Evolutionary conservation across 2,113 vertebrate genomes (phyloP), one percentile per base, ranked within the genome.

Genomic region (Psilopsiagon aurifrons): DNA sequence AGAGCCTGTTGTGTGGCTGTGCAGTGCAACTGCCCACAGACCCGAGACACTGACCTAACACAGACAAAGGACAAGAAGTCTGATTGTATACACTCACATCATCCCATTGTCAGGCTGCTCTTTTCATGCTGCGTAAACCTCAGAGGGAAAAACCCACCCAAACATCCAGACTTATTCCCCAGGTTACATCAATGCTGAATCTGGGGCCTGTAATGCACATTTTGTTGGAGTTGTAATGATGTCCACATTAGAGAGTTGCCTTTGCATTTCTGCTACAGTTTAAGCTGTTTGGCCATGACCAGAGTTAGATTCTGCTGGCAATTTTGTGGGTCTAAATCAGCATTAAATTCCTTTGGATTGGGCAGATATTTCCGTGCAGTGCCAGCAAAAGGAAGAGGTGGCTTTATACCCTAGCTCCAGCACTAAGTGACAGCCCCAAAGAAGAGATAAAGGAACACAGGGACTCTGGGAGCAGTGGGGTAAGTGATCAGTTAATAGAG

Each of bases 41-140:
- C 37, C 35, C 0, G 1, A 44, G 51, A 35, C 4, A 0, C 49
- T 2, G 3, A 10, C 51, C 73, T 60, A 5, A 10, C 6, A 12
- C 68, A 31, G 60, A 55, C 22, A 33, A 35, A 41, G 43, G 27
- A n/a, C 75, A 15, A 27, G 23, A 8, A 35, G 17, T 13, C 35
- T 28, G 54, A 23, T 47, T n/a, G 1, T 10, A 11, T 12, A 18
- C 44, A 44, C 77, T 29, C 47, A 2, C 74, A 55, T 43, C 79
- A 66, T 33, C n/a, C 54, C 57, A 3, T 17, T 63, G 63, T 60
- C 83, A 74, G 93, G 64, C 90, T 90, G 88, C 60, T 79, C n/a
- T 82, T 78, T 44, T 57, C 35, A 25, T 49, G 31, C 79, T 86
- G 68, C 54, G 59, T 43, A 92, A 31, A 4, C 23, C 63, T 66